Percentiles rank a stretch among this genome's conserved stretches.
phyloP scores from a whole-genome alignment of 1,140 invertebrate genomes.

The Spodoptera frugiperda region DNA sequence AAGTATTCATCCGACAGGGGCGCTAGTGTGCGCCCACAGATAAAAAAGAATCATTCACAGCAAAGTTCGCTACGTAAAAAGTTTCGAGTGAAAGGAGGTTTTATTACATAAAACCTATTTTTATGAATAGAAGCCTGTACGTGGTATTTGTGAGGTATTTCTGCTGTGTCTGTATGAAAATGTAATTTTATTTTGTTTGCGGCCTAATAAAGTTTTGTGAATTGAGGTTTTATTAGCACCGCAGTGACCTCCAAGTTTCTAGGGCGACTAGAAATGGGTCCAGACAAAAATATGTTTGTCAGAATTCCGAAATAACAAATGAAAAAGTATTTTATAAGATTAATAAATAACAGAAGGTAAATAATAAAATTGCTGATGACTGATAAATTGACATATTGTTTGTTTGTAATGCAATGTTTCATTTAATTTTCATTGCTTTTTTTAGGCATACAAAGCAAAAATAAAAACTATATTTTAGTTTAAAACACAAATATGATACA shows the following conservation, averaged over 20 bases:
- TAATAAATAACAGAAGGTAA: too few relatives aligned
- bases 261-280: neutral
- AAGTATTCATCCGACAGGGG: conserved; percentile 25
- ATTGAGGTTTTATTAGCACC: conserved; percentile 11
- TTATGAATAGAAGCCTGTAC: neutral
- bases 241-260: neutral
- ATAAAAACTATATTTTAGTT: too few relatives aligned
- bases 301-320: too few relatives aligned
- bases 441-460: too few relatives aligned
- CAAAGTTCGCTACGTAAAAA: conserved; percentile 13
- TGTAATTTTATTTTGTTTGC: neutral
- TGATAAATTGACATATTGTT: too few relatives aligned
- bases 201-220: neutral
- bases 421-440: too few relatives aligned
- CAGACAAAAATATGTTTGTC: too few relatives aligned
- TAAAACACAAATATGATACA: too few relatives aligned
- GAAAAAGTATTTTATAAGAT: too few relatives aligned
- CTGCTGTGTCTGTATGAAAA: neutral
- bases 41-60: conserved; percentile 5
- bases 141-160: neutral
- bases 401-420: too few relatives aligned
- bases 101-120: conserved; percentile 3
- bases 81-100: conserved; percentile 2
- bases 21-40: conserved; percentile 9
- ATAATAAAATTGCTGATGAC: too few relatives aligned